Evolutionary conservation across 2,888 invertebrate genomes (phyloP), one percentile per base, ranked within the genome.

Genomic region (Napeogenes sylphis): DNA sequence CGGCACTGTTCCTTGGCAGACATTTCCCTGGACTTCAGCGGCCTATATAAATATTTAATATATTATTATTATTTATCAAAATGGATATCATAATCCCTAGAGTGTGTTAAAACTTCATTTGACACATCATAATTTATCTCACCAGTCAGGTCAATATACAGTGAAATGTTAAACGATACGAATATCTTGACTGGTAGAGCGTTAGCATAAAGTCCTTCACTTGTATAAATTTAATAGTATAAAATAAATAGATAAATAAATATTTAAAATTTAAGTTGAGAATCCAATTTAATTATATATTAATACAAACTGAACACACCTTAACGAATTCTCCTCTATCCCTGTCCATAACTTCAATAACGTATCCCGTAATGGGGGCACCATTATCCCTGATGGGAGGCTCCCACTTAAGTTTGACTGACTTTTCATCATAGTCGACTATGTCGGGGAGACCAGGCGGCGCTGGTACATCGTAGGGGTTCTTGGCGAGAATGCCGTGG

Each of bases 261-360:
- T 21, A 21, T 21, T 21, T 21, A 21, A 21, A 21, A 21, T 21
- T 21, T 21, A 21, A 21, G 21, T 21, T 21, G 1, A 21, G 21
- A 21, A 35, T 35, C 35, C 3, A 35, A 5, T 35, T 35, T 35
- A 35, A 6, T 35, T 35, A 6, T 4, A 42, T 55, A 32, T 55
- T 33, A 8, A 10, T 38, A 45, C n/a, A 10, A 60, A 38, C 12
- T 4, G 3, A 5, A 63, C 65, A 13, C 21, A 90, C 91, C 87
- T 97, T 97, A 42, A 95, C 94, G 84, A 96, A 97, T 72, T 93
- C 93, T 6, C 95, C 95, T 46, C 95, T 93, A 79, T 96, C 96
- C 79, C 97, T 95, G 72, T 97, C 96, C 93, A 97, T 96, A 79
- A 96, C 94, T 91, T 98, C 98, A 77, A 98, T 95, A 47, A 98